A percentile compares a stretch with the other conserved stretches of the same genome.
phyloP scores from a whole-genome alignment of 2,113 vertebrate genomes.

The Triplophysa rosa region DNA sequence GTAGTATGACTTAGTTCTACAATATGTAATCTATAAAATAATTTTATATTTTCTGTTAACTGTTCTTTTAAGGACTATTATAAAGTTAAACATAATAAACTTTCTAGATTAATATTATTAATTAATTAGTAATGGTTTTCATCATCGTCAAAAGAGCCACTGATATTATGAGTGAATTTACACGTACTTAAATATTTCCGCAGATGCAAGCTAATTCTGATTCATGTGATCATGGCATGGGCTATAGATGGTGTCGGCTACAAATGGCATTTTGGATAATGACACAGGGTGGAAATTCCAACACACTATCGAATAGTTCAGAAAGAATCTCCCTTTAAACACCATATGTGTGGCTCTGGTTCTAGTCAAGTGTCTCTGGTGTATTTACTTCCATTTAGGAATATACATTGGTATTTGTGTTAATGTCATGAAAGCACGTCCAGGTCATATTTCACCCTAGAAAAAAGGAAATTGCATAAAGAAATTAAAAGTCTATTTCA shows the following conservation, averaged over 20 bases:
- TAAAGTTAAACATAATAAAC: too few relatives aligned
- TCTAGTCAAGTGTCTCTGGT: not conserved
- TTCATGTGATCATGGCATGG: not conserved
- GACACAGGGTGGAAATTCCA: constrained; percentile 1
- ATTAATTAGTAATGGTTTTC: constrained; percentile 63
- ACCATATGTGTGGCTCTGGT: not conserved
- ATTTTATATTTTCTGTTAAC: too few relatives aligned
- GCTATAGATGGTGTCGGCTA: not conserved
- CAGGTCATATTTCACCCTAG: not conserved
- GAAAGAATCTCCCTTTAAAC: not conserved
- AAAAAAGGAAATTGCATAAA: not conserved
- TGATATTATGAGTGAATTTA: constrained; percentile 39
- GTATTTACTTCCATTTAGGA: not conserved
- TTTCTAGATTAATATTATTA: too few relatives aligned
- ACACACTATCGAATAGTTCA: constrained; percentile 8
- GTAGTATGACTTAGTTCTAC: too few relatives aligned
- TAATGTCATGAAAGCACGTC: too few relatives aligned
- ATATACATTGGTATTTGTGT: not conserved
- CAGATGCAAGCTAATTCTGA: not conserved
- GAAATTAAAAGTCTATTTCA: not conserved
- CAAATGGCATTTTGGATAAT: not conserved
- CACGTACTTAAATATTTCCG: not conserved
- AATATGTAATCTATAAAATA: too few relatives aligned
- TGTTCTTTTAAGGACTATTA: too few relatives aligned
- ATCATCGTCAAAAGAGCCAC: constrained; percentile 52